phyloP scores from a whole-genome alignment of 2,888 invertebrate species.

The Sarcophaga variegata region DNA sequence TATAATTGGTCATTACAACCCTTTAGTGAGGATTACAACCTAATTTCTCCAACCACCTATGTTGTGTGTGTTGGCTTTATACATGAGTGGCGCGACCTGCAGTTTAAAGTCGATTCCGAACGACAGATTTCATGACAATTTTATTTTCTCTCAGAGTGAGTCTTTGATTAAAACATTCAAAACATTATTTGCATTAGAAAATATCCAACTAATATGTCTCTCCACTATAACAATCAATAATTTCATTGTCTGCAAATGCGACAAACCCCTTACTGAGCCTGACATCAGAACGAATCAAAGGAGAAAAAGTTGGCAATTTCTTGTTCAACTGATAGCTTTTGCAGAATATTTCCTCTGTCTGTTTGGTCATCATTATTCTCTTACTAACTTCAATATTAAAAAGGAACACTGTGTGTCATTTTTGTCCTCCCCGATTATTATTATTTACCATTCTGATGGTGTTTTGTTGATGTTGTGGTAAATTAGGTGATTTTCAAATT shows the following conservation, averaged over 20 bases:
- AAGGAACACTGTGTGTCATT: slow-evolving; percentile 3
- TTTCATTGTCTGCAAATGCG: neutral
- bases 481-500: slow-evolving; percentile 80
- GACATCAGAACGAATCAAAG: neutral
- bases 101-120: no score
- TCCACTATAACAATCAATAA: neutral
- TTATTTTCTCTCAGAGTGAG: no score
- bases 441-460: slow-evolving; percentile 34
- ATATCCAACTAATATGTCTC: no score
- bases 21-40: no score
- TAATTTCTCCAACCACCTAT: no score
- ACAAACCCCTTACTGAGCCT: slow-evolving; percentile 12
- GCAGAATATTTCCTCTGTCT: neutral
- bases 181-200: no score
- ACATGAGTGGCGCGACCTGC: no score
- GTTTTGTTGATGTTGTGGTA: slow-evolving; percentile 67
- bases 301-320: slow-evolving; percentile 42
- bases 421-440: slow-evolving; percentile 14
- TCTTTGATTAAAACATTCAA: no score
- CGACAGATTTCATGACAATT: no score
- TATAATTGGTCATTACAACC: no score
- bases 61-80: no score
- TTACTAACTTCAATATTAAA: slow-evolving; percentile 3
- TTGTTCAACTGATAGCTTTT: slow-evolving; percentile 48
- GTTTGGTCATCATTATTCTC: slow-evolving; percentile 1